A percentile compares a stretch with the other conserved stretches of the same genome.
Conservation (phyloP, 2,888 invertebrate genomes). For the Linhomoeus sp. region DNA sequence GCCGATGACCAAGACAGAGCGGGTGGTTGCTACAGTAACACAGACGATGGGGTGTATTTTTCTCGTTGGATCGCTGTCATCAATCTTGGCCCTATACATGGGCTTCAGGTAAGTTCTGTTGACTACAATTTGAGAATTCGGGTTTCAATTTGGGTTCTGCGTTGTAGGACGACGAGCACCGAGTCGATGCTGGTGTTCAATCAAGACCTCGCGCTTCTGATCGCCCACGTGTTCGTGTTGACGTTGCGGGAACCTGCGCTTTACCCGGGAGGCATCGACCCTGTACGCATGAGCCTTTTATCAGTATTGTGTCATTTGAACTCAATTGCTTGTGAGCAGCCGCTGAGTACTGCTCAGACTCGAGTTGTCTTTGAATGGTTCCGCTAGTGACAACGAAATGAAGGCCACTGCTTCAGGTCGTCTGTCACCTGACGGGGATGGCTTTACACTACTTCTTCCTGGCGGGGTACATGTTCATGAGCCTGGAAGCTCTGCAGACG, state of each 20-base stretch:
- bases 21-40: background rate
- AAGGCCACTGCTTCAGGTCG: background rate
- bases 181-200: constrained; percentile 3
- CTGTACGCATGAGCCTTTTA: too few relatives aligned
- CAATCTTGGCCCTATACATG: background rate
- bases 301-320: too few relatives aligned
- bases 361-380: too few relatives aligned
- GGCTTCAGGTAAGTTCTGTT: constrained; percentile 4
- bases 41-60: constrained; percentile 5
- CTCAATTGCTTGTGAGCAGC: too few relatives aligned
- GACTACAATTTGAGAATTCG: too few relatives aligned
- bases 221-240: constrained; percentile 4
- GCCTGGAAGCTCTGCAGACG: constrained; percentile 2
- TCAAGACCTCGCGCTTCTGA: constrained; percentile 3
- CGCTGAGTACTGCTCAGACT: too few relatives aligned
- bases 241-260: constrained; percentile 2
- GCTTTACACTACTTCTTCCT: constrained; percentile 3
- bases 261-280: background rate
- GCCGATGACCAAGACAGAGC: too few relatives aligned
- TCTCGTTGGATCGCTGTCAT: background rate
- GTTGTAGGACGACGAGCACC: background rate
- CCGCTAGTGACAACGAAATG: too few relatives aligned
- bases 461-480: constrained; percentile 2
- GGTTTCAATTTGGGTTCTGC: too few relatives aligned
- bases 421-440: constrained; percentile 1